A percentile compares a stretch with the other conserved stretches of the same genome.
Evolutionary conservation across 2,113 vertebrate genomes (phyloP).

Genomic region (Catharus bicknelli): DNA sequence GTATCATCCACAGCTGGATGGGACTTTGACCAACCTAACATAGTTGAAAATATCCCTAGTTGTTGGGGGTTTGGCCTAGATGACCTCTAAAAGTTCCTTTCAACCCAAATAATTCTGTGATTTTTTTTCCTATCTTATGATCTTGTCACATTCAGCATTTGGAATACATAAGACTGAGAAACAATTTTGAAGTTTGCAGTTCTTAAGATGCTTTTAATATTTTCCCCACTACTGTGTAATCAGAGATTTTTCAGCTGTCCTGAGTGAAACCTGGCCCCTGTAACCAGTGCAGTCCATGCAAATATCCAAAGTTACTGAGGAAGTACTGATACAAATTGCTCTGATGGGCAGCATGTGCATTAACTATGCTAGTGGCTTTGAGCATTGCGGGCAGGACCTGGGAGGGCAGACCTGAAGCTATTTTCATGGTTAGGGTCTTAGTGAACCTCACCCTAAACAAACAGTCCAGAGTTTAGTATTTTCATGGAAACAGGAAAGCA

Average conservation of each 20-base stretch:
- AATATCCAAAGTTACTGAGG: background rate
- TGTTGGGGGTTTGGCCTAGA: rapidly evolving
- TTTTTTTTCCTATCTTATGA: background rate
- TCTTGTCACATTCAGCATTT: background rate
- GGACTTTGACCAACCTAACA: background rate
- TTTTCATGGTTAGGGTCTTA: background rate
- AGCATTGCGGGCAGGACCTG: rapidly evolving
- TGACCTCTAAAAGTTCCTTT: background rate
- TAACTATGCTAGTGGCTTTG: background rate
- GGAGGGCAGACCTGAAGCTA: background rate
- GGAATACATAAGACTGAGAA: background rate
- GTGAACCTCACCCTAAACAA: background rate
- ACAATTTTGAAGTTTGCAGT: background rate
- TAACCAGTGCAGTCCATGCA: background rate
- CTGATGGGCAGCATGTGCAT: rapidly evolving
- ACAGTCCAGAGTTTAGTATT: background rate
- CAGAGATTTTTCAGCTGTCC: background rate
- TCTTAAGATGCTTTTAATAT: background rate
- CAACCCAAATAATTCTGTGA: background rate
- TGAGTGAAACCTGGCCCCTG: background rate
- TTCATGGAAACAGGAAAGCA: background rate
- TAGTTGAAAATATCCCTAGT: background rate
- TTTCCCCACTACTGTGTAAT: background rate
- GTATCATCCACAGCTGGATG: no score
- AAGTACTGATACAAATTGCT: background rate